Evolutionary conservation across 30 jellyfish, hydroid and myxozoan genomes (phyloP), one percentile per base, ranked within the genome.

Genomic region (Hydractinia echinata): DNA sequence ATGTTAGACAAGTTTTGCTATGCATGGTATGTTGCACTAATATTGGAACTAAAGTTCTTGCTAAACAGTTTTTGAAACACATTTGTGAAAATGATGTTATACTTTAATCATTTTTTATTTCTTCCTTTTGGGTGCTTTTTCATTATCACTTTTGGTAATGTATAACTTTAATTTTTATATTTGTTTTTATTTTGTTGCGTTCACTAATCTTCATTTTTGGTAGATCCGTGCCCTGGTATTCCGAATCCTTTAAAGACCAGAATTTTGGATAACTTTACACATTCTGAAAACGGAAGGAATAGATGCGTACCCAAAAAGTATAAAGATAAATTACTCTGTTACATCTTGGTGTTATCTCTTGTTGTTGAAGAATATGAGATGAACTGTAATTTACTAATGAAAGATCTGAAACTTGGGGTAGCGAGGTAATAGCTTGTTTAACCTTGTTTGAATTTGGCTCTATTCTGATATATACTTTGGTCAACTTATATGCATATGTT

Each of bases 241-340:
- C 67, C 67, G 4, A 30, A 30, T 50, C 68, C 67, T 0, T 19
- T 74, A 13, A 74, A 74, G 20, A 4, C 15, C 0, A 13, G 13
- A 11, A 11, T 74, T 44, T 44, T 74, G 83, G 61, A 74, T 50
- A 53, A 49, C 39, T 74, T 74, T 39, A 20, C 83, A 13, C 69
- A n/a, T 30, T 74, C 83, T 4, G 83, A 74, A 39, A 72, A 18
- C 54, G 83, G 83, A 49, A 53, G 83, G 51, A 30, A 74, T 55
- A 91, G 97, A 81, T 68, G 71, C 61, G 48, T 91, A 7, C 97
- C 97, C 55, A 85, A 83, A 51, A 71, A 89, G 44, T 79, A 72
- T 60, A 86, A 86, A 67, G 97, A 91, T 89, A 86, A 91, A 80
- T 21, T 66, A 15, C 67, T 91, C 30, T 91, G 97, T 56, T 86